Evolutionary conservation across 2,797 vertebrate species (phyloP), one percentile per base, ranked within the genome.

Genomic region (Thalassophryne amazonica): DNA sequence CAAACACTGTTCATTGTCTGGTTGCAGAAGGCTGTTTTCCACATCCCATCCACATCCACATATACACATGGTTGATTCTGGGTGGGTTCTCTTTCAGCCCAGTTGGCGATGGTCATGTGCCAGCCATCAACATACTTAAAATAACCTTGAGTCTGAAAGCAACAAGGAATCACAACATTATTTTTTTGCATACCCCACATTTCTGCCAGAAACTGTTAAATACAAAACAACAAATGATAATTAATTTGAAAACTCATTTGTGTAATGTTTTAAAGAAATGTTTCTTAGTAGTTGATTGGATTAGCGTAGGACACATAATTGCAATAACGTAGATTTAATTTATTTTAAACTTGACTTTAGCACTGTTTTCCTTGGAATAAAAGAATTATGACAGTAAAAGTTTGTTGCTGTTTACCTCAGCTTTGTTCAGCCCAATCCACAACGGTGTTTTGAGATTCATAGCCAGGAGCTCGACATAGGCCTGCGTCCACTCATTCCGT

Each of bases 361-460:
- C n/a, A n/a, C n/a, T n/a, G n/a, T n/a, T n/a, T n/a, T n/a, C n/a
- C n/a, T n/a, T n/a, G n/a, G n/a, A n/a, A n/a, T n/a, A n/a, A n/a
- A n/a, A n/a, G n/a, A n/a, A n/a, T n/a, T n/a, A n/a, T n/a, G 6
- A 5, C 21, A 32, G 24, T 42, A 1, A 33, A 19, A 11, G 2
- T 3, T 25, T 27, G 21, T 4, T 20, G 10, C 1, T 6, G 6
- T 39, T 6, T 91, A 97, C 96, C 94, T 89, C 18, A 5, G 87
- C 56, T 72, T 92, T 96, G 78, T 95, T 96, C 19, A 98, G 88
- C 51, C 94, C 95, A 18, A 98, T 93, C 96, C 96, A 98, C 7
- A 92, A 2, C n/a, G 92, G 93, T 15, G 76, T 58, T 10, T 88
- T 81, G 28, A 89, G 42, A 6, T 83, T 87, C 6, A 85, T 13